Evolutionary conservation across 2,888 invertebrate species (phyloP), one percentile per base, ranked within the genome.

Genomic region (Hemaris fuciformis): DNA sequence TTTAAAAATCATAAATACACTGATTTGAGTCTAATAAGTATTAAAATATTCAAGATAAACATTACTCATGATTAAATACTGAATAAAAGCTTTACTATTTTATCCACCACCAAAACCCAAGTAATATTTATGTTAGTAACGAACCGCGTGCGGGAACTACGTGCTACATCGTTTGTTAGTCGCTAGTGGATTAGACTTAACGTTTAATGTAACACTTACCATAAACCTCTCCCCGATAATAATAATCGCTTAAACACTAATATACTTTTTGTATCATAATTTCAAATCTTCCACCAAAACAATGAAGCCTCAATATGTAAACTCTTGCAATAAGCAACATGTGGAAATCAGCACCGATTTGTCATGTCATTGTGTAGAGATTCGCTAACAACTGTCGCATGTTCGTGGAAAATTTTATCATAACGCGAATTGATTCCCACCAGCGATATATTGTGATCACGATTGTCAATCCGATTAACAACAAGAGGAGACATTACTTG

Each of bases 41-140:
- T 71, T 81, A 84, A 85, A 86, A 84, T 85, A 84, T 83, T 74
- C 72, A 72, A 79, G 75, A 84, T 87, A 84, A 85, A 86, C 81
- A 81, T 84, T 86, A 84, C 81, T 83, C 80, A 85, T 72, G 82
- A 81, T 83, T 80, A 83, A 84, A 85, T 85, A 86, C 81, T 83
- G 83, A 85, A 87, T 81, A 85, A 86, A 84, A 84, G 81, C 77
- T 74, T 74, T 62, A 75, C 75, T 81, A 84, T 83, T 74, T 85
- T 81, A 84, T 88, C 89, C 89, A 83, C 83, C 89, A 89, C 89
- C 88, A 71, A 81, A 81, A 79, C 79, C 77, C 82, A 85, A 83
- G 80, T 87, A 84, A 82, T 80, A 85, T 85, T 84, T 81, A 85
- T 72, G 72, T 83, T 81, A 84, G 77, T 81, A 79, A 76, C 78